Evolutionary conservation across 2,888 invertebrate species (phyloP).

Genomic region (Cremastinae sp.): DNA sequence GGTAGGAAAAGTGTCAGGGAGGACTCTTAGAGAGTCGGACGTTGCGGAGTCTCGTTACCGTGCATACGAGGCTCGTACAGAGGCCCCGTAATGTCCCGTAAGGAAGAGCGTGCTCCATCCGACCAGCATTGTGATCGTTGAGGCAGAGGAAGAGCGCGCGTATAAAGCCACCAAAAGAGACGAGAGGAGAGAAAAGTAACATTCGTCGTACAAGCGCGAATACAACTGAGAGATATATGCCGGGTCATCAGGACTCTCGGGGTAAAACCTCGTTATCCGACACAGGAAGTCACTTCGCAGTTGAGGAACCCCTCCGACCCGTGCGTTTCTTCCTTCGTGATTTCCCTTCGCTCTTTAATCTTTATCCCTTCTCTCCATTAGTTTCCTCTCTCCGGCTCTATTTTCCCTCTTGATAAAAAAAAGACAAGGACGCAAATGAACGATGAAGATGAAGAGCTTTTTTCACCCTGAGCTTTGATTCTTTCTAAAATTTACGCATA

Average conservation of each 20-base stretch:
- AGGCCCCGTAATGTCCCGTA: conserved; percentile 13
- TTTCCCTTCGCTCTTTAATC: conserved; percentile 59
- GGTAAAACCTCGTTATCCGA: conserved; percentile 74
- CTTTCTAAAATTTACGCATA: too few relatives aligned
- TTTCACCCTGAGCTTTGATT: too few relatives aligned
- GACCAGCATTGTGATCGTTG: conserved; percentile 36
- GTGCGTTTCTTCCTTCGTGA: conserved; percentile 44
- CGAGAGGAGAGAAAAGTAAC: conserved; percentile 32
- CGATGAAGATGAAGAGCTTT: too few relatives aligned
- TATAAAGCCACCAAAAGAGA: conserved; percentile 38
- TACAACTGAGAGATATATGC: conserved; percentile 45
- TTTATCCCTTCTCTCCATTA: conserved; percentile 42
- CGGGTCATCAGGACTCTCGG: conserved; percentile 67
- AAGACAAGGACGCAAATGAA: too few relatives aligned
- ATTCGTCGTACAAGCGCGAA: conserved; percentile 26
- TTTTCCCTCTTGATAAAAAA: conserved; percentile 23
- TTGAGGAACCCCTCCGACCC: conserved; percentile 26
- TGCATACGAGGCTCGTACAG: neutral
- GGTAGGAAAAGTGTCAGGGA: conserved; percentile 17
- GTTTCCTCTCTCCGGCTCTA: conserved; percentile 30
- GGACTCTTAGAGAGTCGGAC: neutral
- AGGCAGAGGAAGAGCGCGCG: conserved; percentile 31
- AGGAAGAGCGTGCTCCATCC: conserved; percentile 38
- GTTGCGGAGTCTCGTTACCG: neutral
- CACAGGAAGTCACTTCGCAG: conserved; percentile 68